Base-by-base conservation (phyloP, 2,888 invertebrate species). In the Ganaspis brasiliensis region DNA sequence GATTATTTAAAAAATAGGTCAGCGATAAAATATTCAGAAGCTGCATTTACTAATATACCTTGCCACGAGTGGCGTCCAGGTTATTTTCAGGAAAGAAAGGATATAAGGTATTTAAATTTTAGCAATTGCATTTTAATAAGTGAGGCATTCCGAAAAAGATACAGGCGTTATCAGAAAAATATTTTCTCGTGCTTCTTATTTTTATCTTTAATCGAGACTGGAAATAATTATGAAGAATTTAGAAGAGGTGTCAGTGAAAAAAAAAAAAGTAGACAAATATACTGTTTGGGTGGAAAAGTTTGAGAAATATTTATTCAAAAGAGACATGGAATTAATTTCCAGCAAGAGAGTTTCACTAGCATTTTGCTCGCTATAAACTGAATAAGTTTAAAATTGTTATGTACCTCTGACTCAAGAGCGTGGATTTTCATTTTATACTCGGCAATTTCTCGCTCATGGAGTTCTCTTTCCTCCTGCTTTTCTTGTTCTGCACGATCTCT, bases 391-490 rank as follows among this genome's bases (percentile, higher is more conserved):
- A 31, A 70, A 21, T 14, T 45, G 10, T 56, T 26, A 72, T 70
- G 74, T 75, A 91, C 91, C 92, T 98, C 98, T 85, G 97, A 97
- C 91, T 98, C 98, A 75, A 97, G 92, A 16, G 97, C 95, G 87
- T 98, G 97, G 79, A 98, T 93, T 92, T 98, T 98, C 95, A 98
- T 97, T 92, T 98, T 98, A 89, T 97, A 97, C 91, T 99, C 98
- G 73, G 98, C 97, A 86, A 98, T 95, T 91, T 98, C 97, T 86
- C 98, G 94, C 91, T 98, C 97, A 90, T 98, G 97, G 19, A 97
- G 93, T 88, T 98, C 98, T 81, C 98, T 94, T 91, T 99, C 99
- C 92, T 99, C 99, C 85, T 97, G 96, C 90, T 98, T 97, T 88
- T 99, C 99, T 85, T 97, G 96, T 92, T 99, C 98, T 56, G 98